Evolutionary conservation across 2,113 vertebrate species (phyloP).

Genomic region (Campylomormyrus numenius): DNA sequence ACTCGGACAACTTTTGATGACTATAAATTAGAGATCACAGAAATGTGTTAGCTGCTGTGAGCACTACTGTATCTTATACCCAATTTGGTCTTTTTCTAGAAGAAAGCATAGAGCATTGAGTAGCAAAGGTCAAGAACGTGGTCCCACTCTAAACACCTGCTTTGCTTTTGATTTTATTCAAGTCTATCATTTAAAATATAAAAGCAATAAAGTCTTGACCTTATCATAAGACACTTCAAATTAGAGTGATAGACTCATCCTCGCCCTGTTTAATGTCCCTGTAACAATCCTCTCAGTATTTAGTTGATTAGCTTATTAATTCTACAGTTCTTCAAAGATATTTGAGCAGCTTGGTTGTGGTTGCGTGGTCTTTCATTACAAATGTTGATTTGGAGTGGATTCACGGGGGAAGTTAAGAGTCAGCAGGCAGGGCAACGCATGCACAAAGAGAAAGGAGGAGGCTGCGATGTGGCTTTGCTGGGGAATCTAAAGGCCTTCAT

Average conservation of each 20-base stretch:
- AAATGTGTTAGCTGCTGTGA: background rate
- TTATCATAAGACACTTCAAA: slow-evolving; percentile 25
- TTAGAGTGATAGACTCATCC: background rate
- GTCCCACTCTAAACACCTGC: slow-evolving; percentile 21
- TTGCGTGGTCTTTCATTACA: background rate
- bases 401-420: background rate
- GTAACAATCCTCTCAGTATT: background rate
- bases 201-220: slow-evolving; percentile 12
- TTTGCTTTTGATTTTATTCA: slow-evolving; percentile 7
- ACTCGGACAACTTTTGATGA: background rate
- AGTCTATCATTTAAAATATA: slow-evolving; percentile 10
- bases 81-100: background rate
- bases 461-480: background rate
- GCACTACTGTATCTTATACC: background rate
- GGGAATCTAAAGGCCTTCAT: background rate
- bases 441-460: background rate
- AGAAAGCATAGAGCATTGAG: background rate
- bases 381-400: background rate
- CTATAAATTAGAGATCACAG: slow-evolving; percentile 21
- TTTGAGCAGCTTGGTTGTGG: background rate
- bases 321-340: background rate
- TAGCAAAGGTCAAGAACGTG: slow-evolving; percentile 3
- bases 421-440: background rate
- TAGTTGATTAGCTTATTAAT: background rate
- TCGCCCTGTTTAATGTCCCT: background rate